Base-by-base conservation (phyloP, 2,888 invertebrate species). In the Keiferia lycopersicella region DNA sequence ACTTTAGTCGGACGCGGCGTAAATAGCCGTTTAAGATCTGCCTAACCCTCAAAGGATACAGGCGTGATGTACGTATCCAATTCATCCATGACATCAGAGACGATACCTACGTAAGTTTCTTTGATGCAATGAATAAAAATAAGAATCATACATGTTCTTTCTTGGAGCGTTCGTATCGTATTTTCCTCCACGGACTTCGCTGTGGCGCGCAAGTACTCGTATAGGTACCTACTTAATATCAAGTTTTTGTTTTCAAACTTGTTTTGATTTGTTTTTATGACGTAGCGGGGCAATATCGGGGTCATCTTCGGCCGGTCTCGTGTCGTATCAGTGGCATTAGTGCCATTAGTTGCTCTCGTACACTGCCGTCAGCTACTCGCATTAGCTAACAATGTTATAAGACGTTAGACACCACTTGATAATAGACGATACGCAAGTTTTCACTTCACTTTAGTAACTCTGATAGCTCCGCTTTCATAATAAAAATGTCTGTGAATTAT, bases 241-340 rank as follows among this genome's bases (percentile, higher is more conserved):
- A 10, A 11, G 56, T 16, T 34, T 56, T 16, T 20, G n/a, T 45
- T 65, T 67, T 75, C 71, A 80, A 82, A 83, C 83, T 78, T 78
- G 84, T 83, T 84, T 83, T 78, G 71, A 74, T 78, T 74, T 68
- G 64, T 65, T 64, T 20, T 30, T 68, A 74, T 73, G 75, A 73
- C 80, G 78, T 78, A 73, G 75, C 73, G 69, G 69, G 71, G 72
- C 77, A 71, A 78, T 78, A 73, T 75, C 73, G 69, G 69, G 71
- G 72, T 77, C 71, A 78, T 77, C n/a, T 38, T 50, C 18, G 45
- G 7, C 16, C 45, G 45, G 7, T 45, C n/a, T 45, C 8, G 45
- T 45, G 45, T n/a, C 45, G 45, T 41, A 45, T 45, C 45, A 45
- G 45, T 45, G 45, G 12, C 51, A 51, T 34, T 61, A 26, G 34